These are phyloP conservation scores for Urocyon cinereoargenteus DNA, from an alignment of 2,797 vertebrate genomes.

Conservation along the genomic window DNA sequence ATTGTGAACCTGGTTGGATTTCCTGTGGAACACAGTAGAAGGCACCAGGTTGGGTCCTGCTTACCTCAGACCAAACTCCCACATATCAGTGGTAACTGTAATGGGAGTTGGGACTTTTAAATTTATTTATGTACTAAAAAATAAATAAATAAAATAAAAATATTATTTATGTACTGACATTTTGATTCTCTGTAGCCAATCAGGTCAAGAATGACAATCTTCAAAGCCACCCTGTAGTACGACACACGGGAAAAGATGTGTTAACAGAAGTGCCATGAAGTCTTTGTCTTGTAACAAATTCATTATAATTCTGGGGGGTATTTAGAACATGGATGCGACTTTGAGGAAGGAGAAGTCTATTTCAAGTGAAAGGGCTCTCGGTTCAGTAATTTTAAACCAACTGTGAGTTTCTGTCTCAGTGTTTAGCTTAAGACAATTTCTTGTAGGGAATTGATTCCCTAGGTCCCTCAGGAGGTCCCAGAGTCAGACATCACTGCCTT, in stretches of 20 bases:
- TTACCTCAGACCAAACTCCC: neutral
- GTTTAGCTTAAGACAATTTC: constrained; percentile 49
- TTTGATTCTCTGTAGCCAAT: neutral
- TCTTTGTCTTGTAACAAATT: neutral
- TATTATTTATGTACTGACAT: neutral
- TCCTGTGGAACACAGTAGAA: neutral
- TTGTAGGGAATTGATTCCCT: constrained; percentile 23
- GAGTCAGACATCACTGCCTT: neutral
- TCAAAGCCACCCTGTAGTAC: neutral
- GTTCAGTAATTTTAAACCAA: constrained; percentile 32
- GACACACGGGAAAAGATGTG: neutral
- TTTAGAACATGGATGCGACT: neutral
- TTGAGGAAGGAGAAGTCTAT: neutral
- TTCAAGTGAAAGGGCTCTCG: neutral
- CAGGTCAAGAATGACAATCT: neutral
- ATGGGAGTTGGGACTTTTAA: neutral
- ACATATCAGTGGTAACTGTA: neutral
- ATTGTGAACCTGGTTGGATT: neutral
- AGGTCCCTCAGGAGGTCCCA: neutral
- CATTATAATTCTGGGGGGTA: neutral
- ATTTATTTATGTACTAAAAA: neutral
- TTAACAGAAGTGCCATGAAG: neutral
- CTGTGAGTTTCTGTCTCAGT: neutral
- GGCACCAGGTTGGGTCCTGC: neutral
- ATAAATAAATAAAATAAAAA: no score